These are phyloP conservation scores for Mesitornis unicolor DNA, from an alignment of 2,113 vertebrate genomes.

Conservation along the genomic window DNA sequence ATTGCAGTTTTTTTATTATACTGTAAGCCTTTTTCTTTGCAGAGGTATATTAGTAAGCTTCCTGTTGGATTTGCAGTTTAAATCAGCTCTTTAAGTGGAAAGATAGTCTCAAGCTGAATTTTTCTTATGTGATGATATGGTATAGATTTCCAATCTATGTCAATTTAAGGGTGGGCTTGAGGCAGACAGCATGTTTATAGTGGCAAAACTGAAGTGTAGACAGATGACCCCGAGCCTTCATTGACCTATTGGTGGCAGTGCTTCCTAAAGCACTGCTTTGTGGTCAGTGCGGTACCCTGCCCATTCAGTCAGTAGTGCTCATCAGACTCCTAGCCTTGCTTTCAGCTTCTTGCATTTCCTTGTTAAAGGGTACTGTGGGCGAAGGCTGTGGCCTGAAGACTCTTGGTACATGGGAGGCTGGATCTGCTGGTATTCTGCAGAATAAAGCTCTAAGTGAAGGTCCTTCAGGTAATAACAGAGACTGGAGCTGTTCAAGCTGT, in stretches of 20 bases:
- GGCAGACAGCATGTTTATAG: not conserved
- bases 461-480: not conserved
- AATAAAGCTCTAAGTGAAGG: not conserved
- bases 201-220: not conserved
- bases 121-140: not conserved
- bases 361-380: not conserved
- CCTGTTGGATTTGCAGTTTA: not conserved
- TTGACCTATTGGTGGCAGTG: not conserved
- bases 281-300: not conserved
- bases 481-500: not conserved
- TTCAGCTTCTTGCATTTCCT: not conserved
- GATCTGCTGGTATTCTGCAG: not conserved
- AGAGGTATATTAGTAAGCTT: not conserved
- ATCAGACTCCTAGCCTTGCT: not conserved
- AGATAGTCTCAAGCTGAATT: not conserved
- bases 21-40: not conserved
- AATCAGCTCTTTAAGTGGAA: not conserved
- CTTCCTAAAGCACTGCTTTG: not conserved
- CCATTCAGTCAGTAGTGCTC: not conserved
- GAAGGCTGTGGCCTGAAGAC: not conserved
- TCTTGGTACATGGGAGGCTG: not conserved
- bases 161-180: not conserved
- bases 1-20: not conserved
- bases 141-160: not conserved
- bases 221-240: not conserved